Evolutionary conservation across 2,797 vertebrate genomes (phyloP), one percentile per base, ranked within the genome.

Genomic region (Microctenopoma stevenorrisi): DNA sequence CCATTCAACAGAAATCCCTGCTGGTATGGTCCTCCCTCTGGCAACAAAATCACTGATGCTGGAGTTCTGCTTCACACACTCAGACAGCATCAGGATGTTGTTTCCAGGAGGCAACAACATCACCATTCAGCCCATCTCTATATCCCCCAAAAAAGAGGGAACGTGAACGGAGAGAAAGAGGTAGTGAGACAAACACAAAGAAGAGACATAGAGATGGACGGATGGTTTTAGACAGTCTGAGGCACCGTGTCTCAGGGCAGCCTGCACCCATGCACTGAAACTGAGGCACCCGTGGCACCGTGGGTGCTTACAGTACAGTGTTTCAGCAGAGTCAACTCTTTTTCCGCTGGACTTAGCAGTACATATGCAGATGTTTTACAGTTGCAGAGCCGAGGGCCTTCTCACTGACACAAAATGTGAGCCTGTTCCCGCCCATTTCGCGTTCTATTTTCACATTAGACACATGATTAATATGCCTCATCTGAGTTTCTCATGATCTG

Each of bases 31-130:
- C 86, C 68, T 93, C 91, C 93, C 92, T 81, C 91, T 91, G 92
- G 94, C 94, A 96, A 96, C 95, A 96, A 96, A 96, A 97, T 96
- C 96, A 96, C 95, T 95, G 95, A 96, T 96, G 95, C 96, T 97
- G 96, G 95, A 96, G 96, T 95, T 95, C 93, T 89, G 80, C 80
- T 93, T 82, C 74, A 90, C 88, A 94, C 92, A 95, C 95, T 93
- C 95, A 90, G 85, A 90, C 95, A 96, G 95, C 95, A 96, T 89
- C 95, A 95, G 94, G 96, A 96, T 95, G 91, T 94, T 95, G 95
- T 95, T 96, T 68, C 93, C 94, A 93, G 95, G 92, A 94, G 89
- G 91, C 84, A 84, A 93, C 92, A 87, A 0, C 2, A 14, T 51
- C 71, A 73, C 85, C 85, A 76, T 83, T 78, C 83, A 80, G 80